Evolutionary conservation across 2,113 vertebrate genomes (phyloP).

Genomic region (Hemiscyllium ocellatum): DNA sequence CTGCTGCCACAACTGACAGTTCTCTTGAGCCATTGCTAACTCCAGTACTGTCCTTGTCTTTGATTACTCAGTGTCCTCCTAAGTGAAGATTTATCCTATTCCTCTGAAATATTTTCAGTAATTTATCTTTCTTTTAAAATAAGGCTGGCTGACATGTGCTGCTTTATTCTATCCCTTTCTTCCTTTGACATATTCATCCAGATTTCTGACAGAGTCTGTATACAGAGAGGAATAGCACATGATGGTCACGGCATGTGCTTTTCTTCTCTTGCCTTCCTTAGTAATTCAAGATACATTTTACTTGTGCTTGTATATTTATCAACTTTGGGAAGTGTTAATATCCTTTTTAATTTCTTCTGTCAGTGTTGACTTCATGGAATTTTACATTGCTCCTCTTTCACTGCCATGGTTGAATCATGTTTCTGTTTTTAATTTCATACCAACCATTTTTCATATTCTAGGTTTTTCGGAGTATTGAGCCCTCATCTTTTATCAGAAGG

Average conservation of each 20-base stretch:
- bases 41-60: background rate
- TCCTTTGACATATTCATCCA: no score
- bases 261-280: background rate
- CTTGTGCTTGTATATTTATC: background rate
- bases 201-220: background rate
- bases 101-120: background rate
- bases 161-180: background rate
- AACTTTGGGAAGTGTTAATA: background rate
- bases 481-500: no score
- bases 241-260: no score
- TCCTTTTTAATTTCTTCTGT: background rate
- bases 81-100: background rate
- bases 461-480: no score
- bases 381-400: background rate
- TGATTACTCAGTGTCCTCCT: background rate
- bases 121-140: background rate
- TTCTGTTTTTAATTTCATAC: no score
- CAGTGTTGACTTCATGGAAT: background rate
- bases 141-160: background rate
- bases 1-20: no score
- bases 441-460: no score
- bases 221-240: no score
- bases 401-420: background rate
- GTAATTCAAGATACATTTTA: background rate
- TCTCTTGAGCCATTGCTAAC: no score